Evolutionary conservation across 2,113 vertebrate species (phyloP).

Genomic region (Lasiurus cinereus): DNA sequence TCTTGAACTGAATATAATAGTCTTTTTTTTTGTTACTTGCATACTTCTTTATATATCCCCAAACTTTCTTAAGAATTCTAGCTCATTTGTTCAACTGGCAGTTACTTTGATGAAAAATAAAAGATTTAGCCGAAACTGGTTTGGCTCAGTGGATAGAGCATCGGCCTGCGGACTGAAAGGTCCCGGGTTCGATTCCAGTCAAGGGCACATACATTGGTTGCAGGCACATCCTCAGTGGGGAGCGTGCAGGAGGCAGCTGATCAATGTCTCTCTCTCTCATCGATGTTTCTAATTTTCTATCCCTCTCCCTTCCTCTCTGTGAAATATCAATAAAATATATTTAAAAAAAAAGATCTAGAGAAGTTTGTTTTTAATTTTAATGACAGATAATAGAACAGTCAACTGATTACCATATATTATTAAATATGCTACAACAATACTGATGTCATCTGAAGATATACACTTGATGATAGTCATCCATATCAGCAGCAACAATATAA

Average conservation of each 20-base stretch:
- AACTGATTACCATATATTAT: neutral
- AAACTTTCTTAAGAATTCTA: constrained; percentile 21
- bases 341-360: neutral
- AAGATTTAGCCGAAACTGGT: neutral
- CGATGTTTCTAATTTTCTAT: too few relatives aligned
- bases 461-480: neutral
- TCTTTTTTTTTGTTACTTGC: neutral
- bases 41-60: neutral
- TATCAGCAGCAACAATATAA: neutral
- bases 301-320: too few relatives aligned
- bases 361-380: neutral
- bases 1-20: neutral
- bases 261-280: too few relatives aligned
- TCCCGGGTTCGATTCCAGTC: too few relatives aligned
- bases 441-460: neutral
- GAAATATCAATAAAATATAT: too few relatives aligned
- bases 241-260: too few relatives aligned
- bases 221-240: too few relatives aligned
- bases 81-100: neutral
- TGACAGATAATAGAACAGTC: neutral
- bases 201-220: too few relatives aligned
- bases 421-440: neutral
- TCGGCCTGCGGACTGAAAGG: too few relatives aligned
- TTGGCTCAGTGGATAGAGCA: too few relatives aligned
- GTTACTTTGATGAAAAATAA: neutral